A percentile compares a stretch with the other conserved stretches of the same genome.
These are phyloP conservation scores for Liasis olivaceus DNA, from an alignment of 2,797 vertebrate genomes.

Conservation along the genomic window DNA sequence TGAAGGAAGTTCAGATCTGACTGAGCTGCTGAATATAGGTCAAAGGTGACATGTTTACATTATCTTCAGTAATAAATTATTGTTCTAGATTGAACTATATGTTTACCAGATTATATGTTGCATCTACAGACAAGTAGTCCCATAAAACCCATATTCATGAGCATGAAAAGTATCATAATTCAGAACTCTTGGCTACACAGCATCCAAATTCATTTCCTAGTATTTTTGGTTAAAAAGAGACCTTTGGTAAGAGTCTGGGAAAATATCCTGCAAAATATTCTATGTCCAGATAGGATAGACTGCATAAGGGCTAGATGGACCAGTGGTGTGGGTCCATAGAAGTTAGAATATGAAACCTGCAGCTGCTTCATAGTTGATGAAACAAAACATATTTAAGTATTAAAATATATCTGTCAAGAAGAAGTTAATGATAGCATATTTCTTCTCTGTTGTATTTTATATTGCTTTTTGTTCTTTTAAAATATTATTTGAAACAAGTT, in stretches of 20 bases:
- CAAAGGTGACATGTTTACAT: neutral
- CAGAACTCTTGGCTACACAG: neutral
- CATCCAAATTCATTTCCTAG: neutral
- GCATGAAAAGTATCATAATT: neutral
- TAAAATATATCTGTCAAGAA: constrained; percentile 31
- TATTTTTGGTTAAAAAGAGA: neutral
- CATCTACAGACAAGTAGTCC: neutral
- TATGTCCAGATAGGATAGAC: neutral
- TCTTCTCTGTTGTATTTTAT: constrained; percentile 25
- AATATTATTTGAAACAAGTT: constrained; percentile 35
- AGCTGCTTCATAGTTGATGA: constrained; percentile 5
- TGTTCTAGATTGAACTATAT: neutral
- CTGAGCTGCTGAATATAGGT: constrained; percentile 9
- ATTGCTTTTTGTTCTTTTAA: constrained; percentile 43
- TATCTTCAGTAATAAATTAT: neutral
- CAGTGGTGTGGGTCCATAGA: neutral
- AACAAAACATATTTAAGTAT: constrained; percentile 19
- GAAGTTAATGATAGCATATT: constrained; percentile 29
- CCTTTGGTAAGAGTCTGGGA: neutral
- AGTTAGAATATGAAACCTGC: constrained; percentile 4
- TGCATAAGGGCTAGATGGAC: neutral
- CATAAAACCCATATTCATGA: neutral
- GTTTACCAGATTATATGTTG: neutral
- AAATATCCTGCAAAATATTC: neutral
- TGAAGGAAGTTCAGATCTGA: constrained; percentile 22